Evolutionary conservation across 2,797 vertebrate species (phyloP).

Genomic region (Heliangelus exortis): DNA sequence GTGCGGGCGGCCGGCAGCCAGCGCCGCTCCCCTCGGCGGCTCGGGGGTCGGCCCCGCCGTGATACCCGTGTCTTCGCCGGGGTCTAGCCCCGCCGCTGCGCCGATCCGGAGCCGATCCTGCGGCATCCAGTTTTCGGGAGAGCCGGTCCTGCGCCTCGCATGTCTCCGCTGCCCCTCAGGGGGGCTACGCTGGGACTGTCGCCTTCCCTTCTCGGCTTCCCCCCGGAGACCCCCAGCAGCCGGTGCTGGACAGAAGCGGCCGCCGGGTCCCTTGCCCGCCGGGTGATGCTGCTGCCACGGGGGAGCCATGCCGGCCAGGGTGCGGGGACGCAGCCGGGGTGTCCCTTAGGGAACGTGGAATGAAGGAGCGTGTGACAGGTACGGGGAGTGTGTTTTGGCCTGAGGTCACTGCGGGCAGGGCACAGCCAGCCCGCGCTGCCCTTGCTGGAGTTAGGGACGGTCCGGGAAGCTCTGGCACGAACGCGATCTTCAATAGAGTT

Average conservation of each 20-base stretch:
- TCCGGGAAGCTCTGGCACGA: rapidly evolving
- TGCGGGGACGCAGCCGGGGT: not conserved
- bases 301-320: not conserved
- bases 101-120: not conserved
- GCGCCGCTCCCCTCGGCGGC: not conserved
- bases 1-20: not conserved
- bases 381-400: rapidly evolving
- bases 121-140: not conserved
- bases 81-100: not conserved
- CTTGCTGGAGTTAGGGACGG: not conserved
- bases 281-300: not conserved
- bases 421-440: not conserved
- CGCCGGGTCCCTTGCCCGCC: not conserved
- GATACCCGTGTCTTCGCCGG: not conserved
- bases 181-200: not conserved
- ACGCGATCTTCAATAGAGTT: rapidly evolving
- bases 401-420: not conserved
- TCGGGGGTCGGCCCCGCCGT: not conserved
- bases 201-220: too few relatives aligned
- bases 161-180: not conserved
- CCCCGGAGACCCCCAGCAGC: not conserved
- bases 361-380: not conserved
- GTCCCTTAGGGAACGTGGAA: rapidly evolving
- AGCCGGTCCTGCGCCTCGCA: not conserved
- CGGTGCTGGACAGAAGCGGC: not conserved